Percentiles rank a stretch among this genome's conserved stretches.
phyloP scores from a whole-genome alignment of 2,888 invertebrate species.

The Tetanocera ferruginea region DNA sequence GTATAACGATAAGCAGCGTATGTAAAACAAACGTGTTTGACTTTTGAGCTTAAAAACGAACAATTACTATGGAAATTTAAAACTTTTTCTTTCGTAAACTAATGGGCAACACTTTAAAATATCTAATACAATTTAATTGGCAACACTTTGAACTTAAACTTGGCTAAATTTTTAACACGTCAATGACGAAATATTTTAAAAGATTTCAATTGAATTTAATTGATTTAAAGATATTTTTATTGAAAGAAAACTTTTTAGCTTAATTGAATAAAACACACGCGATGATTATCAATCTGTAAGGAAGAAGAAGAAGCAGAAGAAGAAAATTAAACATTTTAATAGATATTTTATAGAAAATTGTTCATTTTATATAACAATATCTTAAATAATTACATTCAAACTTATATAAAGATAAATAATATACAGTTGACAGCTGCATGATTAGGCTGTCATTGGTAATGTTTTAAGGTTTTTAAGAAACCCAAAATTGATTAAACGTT shows the following conservation, averaged over 20 bases:
- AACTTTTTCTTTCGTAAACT: neutral
- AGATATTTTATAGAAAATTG: neutral
- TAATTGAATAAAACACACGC: neutral
- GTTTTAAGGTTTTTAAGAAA: no score
- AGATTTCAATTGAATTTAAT: neutral
- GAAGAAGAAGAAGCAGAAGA: neutral
- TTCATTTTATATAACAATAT: neutral
- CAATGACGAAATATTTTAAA: no score
- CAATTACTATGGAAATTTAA: neutral
- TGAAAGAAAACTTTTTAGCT: neutral
- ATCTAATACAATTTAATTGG: neutral
- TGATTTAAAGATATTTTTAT: neutral
- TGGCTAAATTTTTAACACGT: neutral
- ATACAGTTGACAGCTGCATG: neutral
- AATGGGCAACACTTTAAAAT: neutral
- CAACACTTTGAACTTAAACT: slow-evolving; percentile 2
- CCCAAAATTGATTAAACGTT: no score
- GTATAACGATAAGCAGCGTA: neutral
- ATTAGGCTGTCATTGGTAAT: neutral
- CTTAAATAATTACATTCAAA: neutral
- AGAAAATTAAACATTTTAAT: neutral
- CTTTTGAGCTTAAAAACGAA: neutral
- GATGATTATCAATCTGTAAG: neutral
- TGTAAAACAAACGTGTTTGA: neutral
- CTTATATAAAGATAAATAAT: neutral